Evolutionary conservation across 2,888 invertebrate genomes (phyloP).

Genomic region (Eretmocerus hayati): DNA sequence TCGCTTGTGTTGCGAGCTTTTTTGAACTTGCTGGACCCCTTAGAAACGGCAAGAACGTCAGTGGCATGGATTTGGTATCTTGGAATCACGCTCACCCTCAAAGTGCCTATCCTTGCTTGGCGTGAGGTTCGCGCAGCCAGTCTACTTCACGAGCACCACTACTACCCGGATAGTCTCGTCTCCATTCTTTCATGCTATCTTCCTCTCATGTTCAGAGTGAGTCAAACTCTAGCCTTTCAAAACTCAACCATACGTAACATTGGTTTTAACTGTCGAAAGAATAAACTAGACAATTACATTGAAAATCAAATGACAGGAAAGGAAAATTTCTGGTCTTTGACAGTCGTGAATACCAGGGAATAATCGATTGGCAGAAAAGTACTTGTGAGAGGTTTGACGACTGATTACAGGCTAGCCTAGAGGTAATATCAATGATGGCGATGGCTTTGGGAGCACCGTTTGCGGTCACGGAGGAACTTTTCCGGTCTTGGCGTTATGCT

Average conservation of each 20-base stretch:
- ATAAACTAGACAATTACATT: neutral
- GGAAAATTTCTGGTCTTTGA: neutral
- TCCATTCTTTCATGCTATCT: slow-evolving; percentile 42
- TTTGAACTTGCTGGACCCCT: slow-evolving; percentile 37
- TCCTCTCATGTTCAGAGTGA: slow-evolving; percentile 42
- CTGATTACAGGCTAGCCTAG: slow-evolving; percentile 38
- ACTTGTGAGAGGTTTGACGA: no score
- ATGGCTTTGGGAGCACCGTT: slow-evolving; percentile 50
- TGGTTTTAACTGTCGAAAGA: no score
- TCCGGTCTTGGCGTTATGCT: slow-evolving; percentile 52
- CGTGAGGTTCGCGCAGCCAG: slow-evolving; percentile 44
- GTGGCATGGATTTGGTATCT: slow-evolving; percentile 41
- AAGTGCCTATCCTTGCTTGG: slow-evolving; percentile 43
- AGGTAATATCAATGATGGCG: slow-evolving; percentile 44
- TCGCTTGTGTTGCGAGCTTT: slow-evolving; percentile 28
- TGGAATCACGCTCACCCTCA: slow-evolving; percentile 32
- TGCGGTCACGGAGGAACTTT: slow-evolving; percentile 54
- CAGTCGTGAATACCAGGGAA: no score
- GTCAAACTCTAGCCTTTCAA: no score
- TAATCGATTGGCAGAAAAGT: no score
- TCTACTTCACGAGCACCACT: slow-evolving; percentile 38
- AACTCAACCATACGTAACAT: no score
- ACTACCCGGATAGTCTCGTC: slow-evolving; percentile 40
- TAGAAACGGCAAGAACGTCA: slow-evolving; percentile 26
- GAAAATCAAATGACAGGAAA: neutral